Evolutionary conservation across 2,888 invertebrate species (phyloP), one percentile per base, ranked within the genome.

Genomic region (Drosophila kuntzei): DNA sequence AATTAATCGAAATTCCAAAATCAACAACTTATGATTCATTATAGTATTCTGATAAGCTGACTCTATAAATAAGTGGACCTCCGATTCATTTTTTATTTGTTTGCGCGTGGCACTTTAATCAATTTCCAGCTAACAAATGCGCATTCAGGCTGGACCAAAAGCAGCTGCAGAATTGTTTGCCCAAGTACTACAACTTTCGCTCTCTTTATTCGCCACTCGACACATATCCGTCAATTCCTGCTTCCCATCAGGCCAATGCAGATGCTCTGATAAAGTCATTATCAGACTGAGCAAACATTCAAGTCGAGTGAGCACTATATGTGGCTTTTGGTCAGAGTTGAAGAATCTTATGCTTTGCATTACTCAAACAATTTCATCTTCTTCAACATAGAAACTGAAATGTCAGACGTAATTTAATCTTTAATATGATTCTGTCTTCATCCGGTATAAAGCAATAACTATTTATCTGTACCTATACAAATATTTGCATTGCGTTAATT

Each of bases 101-200:
- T 49, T 22, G 27, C 25, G 12, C 32, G 43, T 66, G 41, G 44
- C 39, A 39, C 29, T 55, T 72, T n/a, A 37, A 57, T 57, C 67
- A 69, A 53, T 57, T 46, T 27, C 22, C 51, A 41, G 27, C 32
- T 50, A 59, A 16, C 53, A 74, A 74, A 49, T 60, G 71, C 20
- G 36, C 71, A 67, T 51, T 53, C 74, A 14, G 51, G 7, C 4
- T n/a, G 43, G 2, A 46, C 22, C 22, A 14, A 44, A 25, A 51
- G 34, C 55, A 71, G 70, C 59, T 59, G 62, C 51, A 57, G 59
- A 84, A 74, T 53, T 75, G 79, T 79, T 70, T 80, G 71, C 71
- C 32, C 54, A 81, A 70, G 62, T 65, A 51, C 74, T 73, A 54
- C 58, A 76, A 84, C 79, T 81, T 84, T 80, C 81, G 60, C 79